Conservation (phyloP, 2,888 invertebrate genomes). For the Noctua janthina region DNA sequence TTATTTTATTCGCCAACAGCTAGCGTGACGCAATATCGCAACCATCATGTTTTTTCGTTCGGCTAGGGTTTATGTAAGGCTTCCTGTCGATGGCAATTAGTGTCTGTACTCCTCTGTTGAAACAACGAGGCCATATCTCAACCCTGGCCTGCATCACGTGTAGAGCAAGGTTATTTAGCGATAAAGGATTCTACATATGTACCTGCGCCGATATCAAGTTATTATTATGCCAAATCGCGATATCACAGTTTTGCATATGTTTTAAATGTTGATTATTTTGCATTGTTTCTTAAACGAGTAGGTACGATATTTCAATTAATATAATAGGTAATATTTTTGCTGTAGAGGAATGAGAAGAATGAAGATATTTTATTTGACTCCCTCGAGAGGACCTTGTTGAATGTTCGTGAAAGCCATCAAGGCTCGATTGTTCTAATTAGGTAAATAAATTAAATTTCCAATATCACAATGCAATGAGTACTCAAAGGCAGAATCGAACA, state of each 20-base stretch:
- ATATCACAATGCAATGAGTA: constrained; percentile 35
- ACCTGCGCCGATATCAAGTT: constrained; percentile 47
- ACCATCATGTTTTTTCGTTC: constrained; percentile 69
- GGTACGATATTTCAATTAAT: constrained; percentile 16
- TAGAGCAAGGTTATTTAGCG: constrained; percentile 60
- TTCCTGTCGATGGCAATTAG: constrained; percentile 78
- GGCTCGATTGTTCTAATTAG: constrained; percentile 36
- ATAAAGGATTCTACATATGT: constrained; percentile 64
- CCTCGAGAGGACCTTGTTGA: neutral
- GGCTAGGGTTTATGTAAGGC: constrained; percentile 77
- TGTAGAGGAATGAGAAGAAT: constrained; percentile 2
- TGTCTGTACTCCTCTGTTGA: constrained; percentile 54
- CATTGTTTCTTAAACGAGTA: constrained; percentile 16
- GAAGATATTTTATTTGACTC: constrained; percentile 19
- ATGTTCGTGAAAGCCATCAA: constrained; percentile 28
- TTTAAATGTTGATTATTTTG: constrained; percentile 29
- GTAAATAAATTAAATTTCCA: constrained; percentile 32
- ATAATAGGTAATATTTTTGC: constrained; percentile 3
- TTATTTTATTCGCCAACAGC: constrained; percentile 74
- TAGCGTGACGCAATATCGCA: constrained; percentile 62
- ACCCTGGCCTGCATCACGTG: constrained; percentile 68
- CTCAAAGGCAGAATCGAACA: constrained; percentile 54
- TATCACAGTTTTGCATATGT: constrained; percentile 35
- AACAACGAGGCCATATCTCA: constrained; percentile 61
- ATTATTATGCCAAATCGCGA: constrained; percentile 45